phyloP scores from a whole-genome alignment of 2,797 vertebrate genomes.

The Acipenser transmontanus region DNA sequence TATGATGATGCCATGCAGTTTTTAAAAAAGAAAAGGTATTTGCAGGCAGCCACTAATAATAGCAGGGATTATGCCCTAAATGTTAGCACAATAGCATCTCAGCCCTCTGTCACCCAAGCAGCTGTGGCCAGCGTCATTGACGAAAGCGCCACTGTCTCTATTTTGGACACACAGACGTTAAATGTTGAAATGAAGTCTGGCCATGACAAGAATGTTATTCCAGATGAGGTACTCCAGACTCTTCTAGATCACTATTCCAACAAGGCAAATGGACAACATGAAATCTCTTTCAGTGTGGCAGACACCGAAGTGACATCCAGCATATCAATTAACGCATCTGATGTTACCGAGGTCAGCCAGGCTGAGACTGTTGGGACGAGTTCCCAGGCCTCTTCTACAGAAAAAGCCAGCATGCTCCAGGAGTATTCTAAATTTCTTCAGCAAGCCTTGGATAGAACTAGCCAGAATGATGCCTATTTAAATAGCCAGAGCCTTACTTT shows the following conservation, averaged over 20 bases:
- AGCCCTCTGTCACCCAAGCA: slow-evolving; percentile 81
- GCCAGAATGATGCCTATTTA: slow-evolving; percentile 98
- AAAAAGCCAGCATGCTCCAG: slow-evolving; percentile 96
- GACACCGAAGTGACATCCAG: slow-evolving; percentile 95
- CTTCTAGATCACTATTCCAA: slow-evolving; percentile 95
- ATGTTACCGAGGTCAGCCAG: slow-evolving; percentile 81
- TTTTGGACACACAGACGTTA: slow-evolving; percentile 83
- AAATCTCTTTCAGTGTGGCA: slow-evolving; percentile 89
- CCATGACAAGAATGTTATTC: slow-evolving; percentile 91
- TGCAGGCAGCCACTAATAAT: slow-evolving; percentile 79
- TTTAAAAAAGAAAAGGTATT: slow-evolving; percentile 95
- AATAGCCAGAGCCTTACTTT: slow-evolving; percentile 93
- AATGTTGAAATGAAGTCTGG: slow-evolving; percentile 82
- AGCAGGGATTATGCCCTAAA: slow-evolving; percentile 84
- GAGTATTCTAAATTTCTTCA: slow-evolving; percentile 98
- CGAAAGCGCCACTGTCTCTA: slow-evolving; percentile 80
- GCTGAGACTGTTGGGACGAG: slow-evolving; percentile 72
- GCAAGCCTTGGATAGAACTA: slow-evolving; percentile 97
- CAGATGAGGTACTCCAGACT: slow-evolving; percentile 95
- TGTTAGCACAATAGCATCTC: slow-evolving; percentile 82
- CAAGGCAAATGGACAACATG: slow-evolving; percentile 92
- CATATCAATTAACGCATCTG: slow-evolving; percentile 94
- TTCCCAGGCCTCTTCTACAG: slow-evolving; percentile 73
- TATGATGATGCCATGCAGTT: slow-evolving; percentile 98
- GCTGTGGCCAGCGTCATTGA: slow-evolving; percentile 87